Evolutionary conservation across 2,113 vertebrate genomes (phyloP), one percentile per base, ranked within the genome.

Genomic region (Sinocyclocheilus maitianheensis): DNA sequence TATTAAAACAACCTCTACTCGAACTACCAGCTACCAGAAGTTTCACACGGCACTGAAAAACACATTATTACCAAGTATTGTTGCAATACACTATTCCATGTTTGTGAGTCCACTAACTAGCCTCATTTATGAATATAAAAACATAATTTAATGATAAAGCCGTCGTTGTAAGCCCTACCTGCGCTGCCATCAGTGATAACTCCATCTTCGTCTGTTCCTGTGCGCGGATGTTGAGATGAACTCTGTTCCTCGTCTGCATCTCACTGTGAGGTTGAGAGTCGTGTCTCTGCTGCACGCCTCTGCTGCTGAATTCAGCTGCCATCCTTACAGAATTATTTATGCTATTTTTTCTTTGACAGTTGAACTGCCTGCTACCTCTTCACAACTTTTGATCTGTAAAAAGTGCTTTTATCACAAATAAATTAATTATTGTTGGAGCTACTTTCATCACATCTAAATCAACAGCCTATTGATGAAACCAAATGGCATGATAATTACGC

Each of bases 171-270:
- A 86, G 1, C 78, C 74, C 62, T 88, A 90, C 89, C 89, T 90
- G 87, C 2, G 86, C 86, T 74, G 89, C 86, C 53, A 89, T 89
- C 24, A 90, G 77, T 13, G 89, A 87, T 18, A 90, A 46, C 72
- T 90, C 89, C 87, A 90, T 90, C 13, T 14, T 55, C 22, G 12
- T 74, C 62, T 26, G 63, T 30, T 87, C 37, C 37, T 30, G 26
- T 63, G 3, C 26, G 40, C 2, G 6, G 40, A 34, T 20, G 18
- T 18, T 26, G 63, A 77, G 74, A 51, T 22, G 30, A 60, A 84
- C 53, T 63, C 37, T 37, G 4, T 5, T 37, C 37, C 37, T 37
- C 37, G 5, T 5, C 4, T 5, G 37, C 37, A 5, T 37, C 37
- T 37, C 37, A 37, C 37, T 37, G 37, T 37, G 37, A 37, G 37